Conservation (phyloP, 2,888 invertebrate species). For the Limenitis camilla region DNA sequence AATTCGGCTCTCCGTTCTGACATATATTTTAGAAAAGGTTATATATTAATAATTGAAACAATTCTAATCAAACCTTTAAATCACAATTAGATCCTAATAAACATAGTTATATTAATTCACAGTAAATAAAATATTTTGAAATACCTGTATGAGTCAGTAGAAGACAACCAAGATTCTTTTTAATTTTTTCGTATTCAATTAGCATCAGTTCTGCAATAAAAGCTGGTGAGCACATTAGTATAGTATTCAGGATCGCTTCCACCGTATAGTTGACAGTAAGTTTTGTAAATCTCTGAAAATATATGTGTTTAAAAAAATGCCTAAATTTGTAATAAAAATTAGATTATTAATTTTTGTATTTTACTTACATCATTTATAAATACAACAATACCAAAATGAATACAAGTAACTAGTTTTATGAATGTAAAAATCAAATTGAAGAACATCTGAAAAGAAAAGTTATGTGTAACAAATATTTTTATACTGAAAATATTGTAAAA, state of each 20-base stretch:
- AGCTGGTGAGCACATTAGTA: background rate
- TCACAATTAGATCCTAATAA: too few relatives aligned
- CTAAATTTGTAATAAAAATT: too few relatives aligned
- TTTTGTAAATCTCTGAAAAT: background rate
- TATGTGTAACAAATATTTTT: background rate
- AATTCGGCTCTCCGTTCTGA: too few relatives aligned
- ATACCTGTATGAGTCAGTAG: slow-evolving; percentile 4
- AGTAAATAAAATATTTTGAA: background rate
- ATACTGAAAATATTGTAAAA: too few relatives aligned
- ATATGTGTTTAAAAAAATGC: background rate
- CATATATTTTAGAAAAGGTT: too few relatives aligned
- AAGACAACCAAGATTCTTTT: slow-evolving; percentile 1
- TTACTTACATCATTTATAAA: slow-evolving; percentile 2
- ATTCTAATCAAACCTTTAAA: too few relatives aligned
- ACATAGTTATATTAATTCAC: too few relatives aligned
- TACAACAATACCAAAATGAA: background rate
- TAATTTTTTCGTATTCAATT: slow-evolving; percentile 10
- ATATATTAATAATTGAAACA: too few relatives aligned
- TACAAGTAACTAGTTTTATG: background rate
- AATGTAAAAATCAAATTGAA: slow-evolving; percentile 3
- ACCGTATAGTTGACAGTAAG: background rate
- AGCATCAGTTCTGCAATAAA: slow-evolving; percentile 9
- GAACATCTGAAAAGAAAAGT: slow-evolving; percentile 4
- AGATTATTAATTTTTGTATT: too few relatives aligned
- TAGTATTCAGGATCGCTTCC: slow-evolving; percentile 1